Percentiles rank a stretch among this genome's conserved stretches.
Evolutionary conservation across 2,797 vertebrate species (phyloP).

Genomic region (Odontamblyopus lacepedii): DNA sequence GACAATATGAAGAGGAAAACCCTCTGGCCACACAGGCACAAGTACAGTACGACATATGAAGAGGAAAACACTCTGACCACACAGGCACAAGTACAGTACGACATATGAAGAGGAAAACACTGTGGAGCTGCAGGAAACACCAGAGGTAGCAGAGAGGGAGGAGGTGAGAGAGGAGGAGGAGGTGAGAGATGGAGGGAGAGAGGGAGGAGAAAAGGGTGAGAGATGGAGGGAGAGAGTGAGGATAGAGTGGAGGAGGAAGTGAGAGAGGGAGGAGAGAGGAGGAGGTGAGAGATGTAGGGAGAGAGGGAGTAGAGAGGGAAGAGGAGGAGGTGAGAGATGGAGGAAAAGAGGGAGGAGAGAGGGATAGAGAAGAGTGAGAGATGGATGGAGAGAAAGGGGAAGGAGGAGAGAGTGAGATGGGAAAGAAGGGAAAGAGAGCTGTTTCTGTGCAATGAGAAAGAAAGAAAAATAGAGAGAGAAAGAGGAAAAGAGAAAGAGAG

Average conservation of each 20-base stretch:
- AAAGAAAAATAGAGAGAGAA: slow-evolving; percentile 7
- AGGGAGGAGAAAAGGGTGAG: too few species aligned
- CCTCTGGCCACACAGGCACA: too few species aligned
- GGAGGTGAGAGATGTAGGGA: slow-evolving; percentile 6
- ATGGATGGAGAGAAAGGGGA: too few species aligned
- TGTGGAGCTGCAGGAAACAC: slow-evolving; percentile 49
- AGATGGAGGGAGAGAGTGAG: not conserved
- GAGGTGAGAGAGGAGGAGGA: too few species aligned
- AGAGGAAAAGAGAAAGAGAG: slow-evolving; percentile 26
- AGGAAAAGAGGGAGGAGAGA: not conserved
- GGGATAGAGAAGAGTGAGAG: slow-evolving; percentile 11
- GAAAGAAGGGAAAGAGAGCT: not conserved
- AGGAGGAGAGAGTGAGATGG: not conserved
- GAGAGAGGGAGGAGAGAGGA: too few species aligned
- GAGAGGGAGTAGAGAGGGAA: slow-evolving; percentile 31
- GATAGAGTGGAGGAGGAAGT: too few species aligned
- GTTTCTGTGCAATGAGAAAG: too few species aligned
- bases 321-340: not conserved
- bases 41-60: too few species aligned
- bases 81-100: too few species aligned
- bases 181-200: too few species aligned
- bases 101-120: slow-evolving; percentile 51
- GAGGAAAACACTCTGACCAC: too few species aligned
- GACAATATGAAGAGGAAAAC: too few species aligned
- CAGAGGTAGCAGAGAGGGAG: slow-evolving; percentile 4